These are phyloP conservation scores for Cotesia vestalis DNA, from an alignment of 1,140 invertebrate species.

Conservation along the genomic window DNA sequence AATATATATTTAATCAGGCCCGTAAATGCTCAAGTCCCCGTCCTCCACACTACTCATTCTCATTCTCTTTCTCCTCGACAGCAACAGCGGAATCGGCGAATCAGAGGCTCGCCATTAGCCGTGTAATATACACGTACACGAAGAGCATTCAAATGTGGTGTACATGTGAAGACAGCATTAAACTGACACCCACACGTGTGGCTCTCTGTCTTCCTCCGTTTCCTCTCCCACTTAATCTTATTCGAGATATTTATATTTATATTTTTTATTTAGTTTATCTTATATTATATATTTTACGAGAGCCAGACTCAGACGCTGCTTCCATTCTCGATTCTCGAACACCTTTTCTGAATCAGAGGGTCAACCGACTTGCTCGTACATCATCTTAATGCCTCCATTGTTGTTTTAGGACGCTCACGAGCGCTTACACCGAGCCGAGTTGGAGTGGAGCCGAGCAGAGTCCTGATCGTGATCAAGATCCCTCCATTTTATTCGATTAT, in stretches of 20 bases:
- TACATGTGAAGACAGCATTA: conserved; percentile 51
- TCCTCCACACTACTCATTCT: neutral
- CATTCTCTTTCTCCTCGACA: no score
- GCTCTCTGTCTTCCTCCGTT: no score
- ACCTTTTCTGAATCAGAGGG: conserved; percentile 65
- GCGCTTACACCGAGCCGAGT: conserved; percentile 46
- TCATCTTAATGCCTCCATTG: conserved; percentile 66
- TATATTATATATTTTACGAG: neutral
- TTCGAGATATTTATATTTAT: neutral
- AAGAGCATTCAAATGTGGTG: neutral
- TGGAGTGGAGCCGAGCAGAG: conserved; percentile 55
- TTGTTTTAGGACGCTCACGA: conserved; percentile 64
- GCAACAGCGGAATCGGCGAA: no score
- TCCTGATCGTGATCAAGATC: conserved; percentile 52
- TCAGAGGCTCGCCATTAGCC: neutral
- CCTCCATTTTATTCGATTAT: conserved; percentile 19
- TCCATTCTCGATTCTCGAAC: conserved; percentile 55
- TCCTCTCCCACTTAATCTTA: no score
- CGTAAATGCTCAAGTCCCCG: conserved; percentile 46
- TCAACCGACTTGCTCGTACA: conserved; percentile 64
- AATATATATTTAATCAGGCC: conserved; percentile 64
- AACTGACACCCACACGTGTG: conserved; percentile 56
- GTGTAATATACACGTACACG: conserved; percentile 23
- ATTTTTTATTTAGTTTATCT: no score
- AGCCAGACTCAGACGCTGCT: neutral